Conservation (phyloP, 2,888 invertebrate genomes). For the Cephus spinipes region DNA sequence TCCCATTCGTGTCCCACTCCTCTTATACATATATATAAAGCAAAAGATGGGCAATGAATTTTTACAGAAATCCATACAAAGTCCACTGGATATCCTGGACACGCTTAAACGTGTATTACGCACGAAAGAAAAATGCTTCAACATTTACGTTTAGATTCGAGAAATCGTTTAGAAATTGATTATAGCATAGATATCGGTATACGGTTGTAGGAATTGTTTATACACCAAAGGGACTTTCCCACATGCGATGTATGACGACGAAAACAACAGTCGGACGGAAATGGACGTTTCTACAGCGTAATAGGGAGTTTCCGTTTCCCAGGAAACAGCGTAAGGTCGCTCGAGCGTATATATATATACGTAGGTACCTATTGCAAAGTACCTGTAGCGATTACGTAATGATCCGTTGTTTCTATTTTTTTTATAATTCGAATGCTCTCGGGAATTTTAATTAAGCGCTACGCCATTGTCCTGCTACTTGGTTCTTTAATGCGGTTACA, state of each 20-base stretch:
- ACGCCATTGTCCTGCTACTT: background rate
- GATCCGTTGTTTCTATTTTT: background rate
- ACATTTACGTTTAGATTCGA: background rate
- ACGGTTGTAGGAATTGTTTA: background rate
- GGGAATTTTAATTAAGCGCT: background rate
- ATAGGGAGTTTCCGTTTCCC: constrained; percentile 56
- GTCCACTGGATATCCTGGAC: background rate
- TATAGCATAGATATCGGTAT: background rate
- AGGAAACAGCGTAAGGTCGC: background rate
- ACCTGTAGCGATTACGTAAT: background rate
- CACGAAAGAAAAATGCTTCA: background rate
- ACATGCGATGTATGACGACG: constrained; percentile 13
- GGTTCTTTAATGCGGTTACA: background rate
- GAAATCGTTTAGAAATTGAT: background rate
- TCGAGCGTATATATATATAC: background rate
- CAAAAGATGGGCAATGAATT: background rate
- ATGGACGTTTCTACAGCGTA: constrained; percentile 63
- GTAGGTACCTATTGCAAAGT: background rate
- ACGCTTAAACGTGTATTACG: background rate
- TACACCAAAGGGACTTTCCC: background rate
- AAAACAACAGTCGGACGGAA: constrained; percentile 44
- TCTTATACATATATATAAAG: background rate
- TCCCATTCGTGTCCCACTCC: background rate
- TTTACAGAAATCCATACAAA: background rate
- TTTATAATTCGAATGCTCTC: background rate